Conservation (phyloP, 2,113 vertebrate genomes). For the Benitochromis conjunctus region DNA sequence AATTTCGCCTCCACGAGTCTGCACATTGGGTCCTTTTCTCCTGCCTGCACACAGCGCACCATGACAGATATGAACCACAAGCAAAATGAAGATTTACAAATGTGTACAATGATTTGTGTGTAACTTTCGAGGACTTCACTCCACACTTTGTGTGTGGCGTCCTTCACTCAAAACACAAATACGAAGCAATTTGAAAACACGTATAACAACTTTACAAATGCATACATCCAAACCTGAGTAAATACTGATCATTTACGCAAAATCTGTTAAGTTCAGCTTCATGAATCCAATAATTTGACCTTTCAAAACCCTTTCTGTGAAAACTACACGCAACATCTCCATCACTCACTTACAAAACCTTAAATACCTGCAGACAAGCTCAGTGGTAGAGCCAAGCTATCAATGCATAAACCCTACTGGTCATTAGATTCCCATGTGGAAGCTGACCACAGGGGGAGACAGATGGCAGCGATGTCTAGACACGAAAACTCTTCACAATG, state of each 20-base stretch:
- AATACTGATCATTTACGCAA: background rate
- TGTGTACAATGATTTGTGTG: no score
- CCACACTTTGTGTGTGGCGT: no score
- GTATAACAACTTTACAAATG: background rate
- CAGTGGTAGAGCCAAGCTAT: background rate
- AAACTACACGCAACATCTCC: background rate
- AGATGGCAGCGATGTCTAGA: background rate
- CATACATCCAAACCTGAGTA: background rate
- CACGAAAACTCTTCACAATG: background rate
- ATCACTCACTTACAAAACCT: background rate
- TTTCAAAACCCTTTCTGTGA: background rate
- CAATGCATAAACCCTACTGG: background rate
- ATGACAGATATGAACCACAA: background rate
- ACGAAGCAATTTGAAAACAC: background rate
- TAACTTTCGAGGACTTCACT: no score
- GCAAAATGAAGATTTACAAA: no score
- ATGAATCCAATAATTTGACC: background rate
- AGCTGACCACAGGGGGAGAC: background rate
- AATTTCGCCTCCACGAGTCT: no score
- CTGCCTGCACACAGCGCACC: no score
- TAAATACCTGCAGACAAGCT: background rate
- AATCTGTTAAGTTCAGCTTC: background rate
- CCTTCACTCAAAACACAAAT: no score
- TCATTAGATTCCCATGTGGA: no score
- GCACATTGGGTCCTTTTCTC: no score